Conservation (phyloP, 2,888 invertebrate species). For the Latrodectus elegans region DNA sequence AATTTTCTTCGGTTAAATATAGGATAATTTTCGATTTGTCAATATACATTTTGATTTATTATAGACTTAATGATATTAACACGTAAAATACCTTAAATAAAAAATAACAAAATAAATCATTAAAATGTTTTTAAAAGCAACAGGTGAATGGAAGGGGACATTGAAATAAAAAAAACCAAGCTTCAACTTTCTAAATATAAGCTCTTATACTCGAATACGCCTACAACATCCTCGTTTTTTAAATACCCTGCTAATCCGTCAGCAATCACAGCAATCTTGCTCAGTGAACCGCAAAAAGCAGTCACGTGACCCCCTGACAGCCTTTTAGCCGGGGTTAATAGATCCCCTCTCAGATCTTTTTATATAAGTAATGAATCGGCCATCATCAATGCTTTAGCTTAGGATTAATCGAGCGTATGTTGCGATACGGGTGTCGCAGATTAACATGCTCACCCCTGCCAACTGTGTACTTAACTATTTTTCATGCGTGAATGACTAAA, state of each 20-base stretch:
- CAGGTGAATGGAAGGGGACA: background rate
- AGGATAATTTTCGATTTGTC: no score
- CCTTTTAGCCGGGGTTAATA: conserved; percentile 58
- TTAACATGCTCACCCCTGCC: background rate
- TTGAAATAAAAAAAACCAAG: background rate
- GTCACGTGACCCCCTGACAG: conserved; percentile 46
- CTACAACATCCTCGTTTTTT: conserved; percentile 1
- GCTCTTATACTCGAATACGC: background rate
- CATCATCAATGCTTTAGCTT: conserved; percentile 6
- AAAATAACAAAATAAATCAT: no score
- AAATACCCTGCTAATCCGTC: conserved; percentile 31
- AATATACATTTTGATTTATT: no score
- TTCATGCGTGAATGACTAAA: no score
- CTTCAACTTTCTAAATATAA: background rate
- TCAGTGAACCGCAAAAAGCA: conserved; percentile 46
- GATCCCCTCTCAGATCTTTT: conserved; percentile 10
- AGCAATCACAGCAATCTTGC: conserved; percentile 9
- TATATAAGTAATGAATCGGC: conserved; percentile 38
- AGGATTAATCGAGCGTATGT: conserved; percentile 32
- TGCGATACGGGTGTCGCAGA: conserved; percentile 15
- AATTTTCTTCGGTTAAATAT: no score
- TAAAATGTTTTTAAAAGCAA: no score
- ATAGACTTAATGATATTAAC: no score
- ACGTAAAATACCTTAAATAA: no score
- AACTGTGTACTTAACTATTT: background rate